Conservation (phyloP, 2,797 vertebrate genomes). For the Sebastiscus tertius region DNA sequence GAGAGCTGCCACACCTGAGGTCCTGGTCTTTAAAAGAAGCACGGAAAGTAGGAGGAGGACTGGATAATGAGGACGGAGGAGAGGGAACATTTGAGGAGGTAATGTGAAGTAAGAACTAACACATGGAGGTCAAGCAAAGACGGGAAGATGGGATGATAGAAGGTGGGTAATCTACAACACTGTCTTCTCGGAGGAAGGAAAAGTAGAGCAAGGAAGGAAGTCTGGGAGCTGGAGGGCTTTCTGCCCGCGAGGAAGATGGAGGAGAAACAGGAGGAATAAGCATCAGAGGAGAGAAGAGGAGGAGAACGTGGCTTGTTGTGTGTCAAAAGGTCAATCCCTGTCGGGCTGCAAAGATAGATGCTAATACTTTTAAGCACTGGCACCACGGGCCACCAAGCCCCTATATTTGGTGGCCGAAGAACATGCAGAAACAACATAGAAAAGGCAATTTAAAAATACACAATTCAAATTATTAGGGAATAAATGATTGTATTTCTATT, state of each 20-base stretch:
- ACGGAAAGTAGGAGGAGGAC: background rate
- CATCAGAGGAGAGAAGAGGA: background rate
- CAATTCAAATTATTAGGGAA: too few species aligned
- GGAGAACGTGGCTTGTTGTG: slow-evolving; percentile 12
- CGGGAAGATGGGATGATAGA: background rate
- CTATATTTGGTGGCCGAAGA: background rate
- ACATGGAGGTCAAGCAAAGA: background rate
- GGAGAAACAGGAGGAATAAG: background rate
- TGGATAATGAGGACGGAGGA: slow-evolving; percentile 30
- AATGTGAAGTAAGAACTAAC: background rate
- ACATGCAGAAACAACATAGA: background rate
- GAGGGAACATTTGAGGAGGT: background rate
- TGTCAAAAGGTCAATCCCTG: slow-evolving; percentile 26
- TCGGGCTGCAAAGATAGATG: background rate
- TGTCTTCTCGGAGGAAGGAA: background rate
- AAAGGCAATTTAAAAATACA: too few species aligned
- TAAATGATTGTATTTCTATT: too few species aligned
- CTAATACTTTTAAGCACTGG: background rate
- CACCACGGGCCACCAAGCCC: background rate
- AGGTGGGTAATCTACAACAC: background rate
- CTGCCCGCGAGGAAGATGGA: slow-evolving; percentile 10
- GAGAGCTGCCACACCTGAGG: slow-evolving; percentile 26
- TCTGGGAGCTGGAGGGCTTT: slow-evolving; percentile 30
- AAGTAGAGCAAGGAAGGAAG: slow-evolving; percentile 10
- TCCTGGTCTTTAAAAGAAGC: slow-evolving; percentile 28